Conservation (phyloP, 1,140 invertebrate species). For the Ips nitidus region DNA sequence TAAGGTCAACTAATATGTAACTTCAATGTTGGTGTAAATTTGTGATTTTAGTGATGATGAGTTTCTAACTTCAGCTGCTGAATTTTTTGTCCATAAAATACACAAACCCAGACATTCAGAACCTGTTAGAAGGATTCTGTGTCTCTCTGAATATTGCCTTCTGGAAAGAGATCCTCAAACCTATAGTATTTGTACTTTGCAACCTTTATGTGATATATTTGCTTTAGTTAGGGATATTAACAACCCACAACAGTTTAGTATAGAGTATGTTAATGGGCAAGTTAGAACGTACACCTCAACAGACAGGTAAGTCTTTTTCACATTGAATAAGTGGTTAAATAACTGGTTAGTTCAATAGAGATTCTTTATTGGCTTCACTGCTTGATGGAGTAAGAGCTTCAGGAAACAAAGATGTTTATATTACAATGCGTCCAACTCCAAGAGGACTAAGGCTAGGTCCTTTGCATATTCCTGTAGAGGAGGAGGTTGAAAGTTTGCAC, state of each 20-base stretch:
- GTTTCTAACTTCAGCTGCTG: constrained; percentile 77
- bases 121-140: constrained; percentile 83
- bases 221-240: constrained; percentile 85
- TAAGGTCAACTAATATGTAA: constrained; percentile 48
- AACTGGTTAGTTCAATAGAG: constrained; percentile 59
- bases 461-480: constrained; percentile 83
- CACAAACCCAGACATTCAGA: constrained; percentile 74
- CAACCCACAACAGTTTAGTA: constrained; percentile 91
- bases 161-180: constrained; percentile 95
- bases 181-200: constrained; percentile 87
- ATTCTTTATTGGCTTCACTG: constrained; percentile 91
- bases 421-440: constrained; percentile 81
- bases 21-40: neutral
- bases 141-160: constrained; percentile 92
- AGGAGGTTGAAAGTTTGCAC: constrained; percentile 91
- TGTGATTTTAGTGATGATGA: constrained; percentile 48
- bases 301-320: constrained; percentile 61
- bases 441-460: constrained; percentile 87
- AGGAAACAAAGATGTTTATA: constrained; percentile 96
- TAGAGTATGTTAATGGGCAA: constrained; percentile 94
- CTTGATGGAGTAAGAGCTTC: constrained; percentile 94
- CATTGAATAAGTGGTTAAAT: constrained; percentile 2
- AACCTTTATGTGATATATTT: constrained; percentile 88
- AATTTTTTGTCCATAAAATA: constrained; percentile 91
- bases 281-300: constrained; percentile 84